Evolutionary conservation across 2,797 vertebrate species (phyloP).

Genomic region (Gymnocypris eckloni): DNA sequence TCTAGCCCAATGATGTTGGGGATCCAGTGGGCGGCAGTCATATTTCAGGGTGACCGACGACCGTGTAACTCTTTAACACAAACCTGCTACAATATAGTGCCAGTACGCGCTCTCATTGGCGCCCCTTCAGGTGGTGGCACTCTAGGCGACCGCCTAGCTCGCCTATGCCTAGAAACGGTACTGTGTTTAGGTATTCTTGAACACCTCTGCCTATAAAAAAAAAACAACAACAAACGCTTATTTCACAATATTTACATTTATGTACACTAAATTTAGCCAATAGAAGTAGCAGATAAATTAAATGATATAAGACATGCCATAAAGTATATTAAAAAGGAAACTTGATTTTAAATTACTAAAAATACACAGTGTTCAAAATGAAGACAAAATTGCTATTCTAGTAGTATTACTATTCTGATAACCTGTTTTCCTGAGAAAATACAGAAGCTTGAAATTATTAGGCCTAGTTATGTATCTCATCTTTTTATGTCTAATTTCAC

Average conservation of each 20-base stretch:
- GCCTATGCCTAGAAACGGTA: no score
- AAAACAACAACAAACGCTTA: not conserved
- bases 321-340: no score
- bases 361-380: not conserved
- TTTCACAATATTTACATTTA: not conserved
- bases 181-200: not conserved
- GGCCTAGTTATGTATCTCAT: not conserved
- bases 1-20: no score
- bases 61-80: no score
- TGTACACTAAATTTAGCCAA: no score
- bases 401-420: not conserved
- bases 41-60: no score
- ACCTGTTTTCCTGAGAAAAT: not conserved
- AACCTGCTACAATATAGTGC: no score
- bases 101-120: no score
- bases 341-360: not conserved
- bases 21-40: no score
- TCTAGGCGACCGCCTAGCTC: no score
- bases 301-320: not conserved
- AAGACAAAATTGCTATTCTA: not conserved
- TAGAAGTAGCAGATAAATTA: not conserved
- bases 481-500: not conserved
- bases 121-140: no score
- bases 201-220: not conserved
- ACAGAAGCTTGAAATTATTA: not conserved